Base-by-base conservation (phyloP, 2,888 invertebrate genomes). In the Toxonevra muliebris region DNA sequence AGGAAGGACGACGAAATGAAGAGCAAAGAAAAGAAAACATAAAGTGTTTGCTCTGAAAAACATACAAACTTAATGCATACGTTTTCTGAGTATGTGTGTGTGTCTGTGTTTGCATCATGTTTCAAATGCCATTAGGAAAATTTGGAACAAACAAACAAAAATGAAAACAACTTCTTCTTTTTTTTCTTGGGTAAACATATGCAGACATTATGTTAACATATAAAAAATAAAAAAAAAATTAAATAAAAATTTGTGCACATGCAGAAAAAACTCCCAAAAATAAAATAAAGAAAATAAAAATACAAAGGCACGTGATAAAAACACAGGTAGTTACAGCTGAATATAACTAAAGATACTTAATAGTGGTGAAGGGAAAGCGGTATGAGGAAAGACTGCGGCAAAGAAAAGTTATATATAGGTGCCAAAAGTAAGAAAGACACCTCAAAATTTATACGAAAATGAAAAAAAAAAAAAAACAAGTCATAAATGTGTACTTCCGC, bases 101-200 rank as follows among this genome's bases (percentile, higher is more conserved):
- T 54, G 54, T 54, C 9, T 4, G 54, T 15, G 12, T 54, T 5
- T 54, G 12, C 17, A 12, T 9, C 17, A 54, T 54, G 20, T 54
- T 54, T 19, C 20, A 74, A 76, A 77, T 76, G 76, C 72, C 76
- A 77, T 78, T 78, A 77, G 76, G 75, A 77, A 75, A 75, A 71
- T 75, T 75, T 58, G 43, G 40, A 41, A 7, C 53, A 30, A 55
- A 41, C 15, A 12, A 17, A 59, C 40, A 59, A 20, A 20, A 20
- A 40, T 70, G 72, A 30, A 30, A 30, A 30, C 30, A 2, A 4
- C 69, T 67, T 66, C 69, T 48, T 58, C 59, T 66, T 74, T n/a
- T n/a, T 45, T 42, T 58, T 40, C 59, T 66, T 74, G 63, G 74
- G 75, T 61, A 74, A 79, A 79, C 79, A 78, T 72, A 76, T 79